These are phyloP conservation scores for Trididemnum clinides DNA, from an alignment of 23 tunicate species.

Conservation along the genomic window DNA sequence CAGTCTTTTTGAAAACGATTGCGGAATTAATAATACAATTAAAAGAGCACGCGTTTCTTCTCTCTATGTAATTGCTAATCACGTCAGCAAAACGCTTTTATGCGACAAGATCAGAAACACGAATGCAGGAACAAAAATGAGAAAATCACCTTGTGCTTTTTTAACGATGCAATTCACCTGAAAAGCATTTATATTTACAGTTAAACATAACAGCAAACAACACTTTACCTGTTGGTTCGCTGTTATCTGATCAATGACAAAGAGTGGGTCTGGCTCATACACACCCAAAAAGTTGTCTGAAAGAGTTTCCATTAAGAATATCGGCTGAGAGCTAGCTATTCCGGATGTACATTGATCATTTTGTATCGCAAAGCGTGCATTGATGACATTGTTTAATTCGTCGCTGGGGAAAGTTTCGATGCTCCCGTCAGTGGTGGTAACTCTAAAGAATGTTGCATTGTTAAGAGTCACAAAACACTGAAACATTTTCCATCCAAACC, in stretches of 20 bases:
- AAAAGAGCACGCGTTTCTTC: too few relatives aligned
- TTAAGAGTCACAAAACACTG: neutral
- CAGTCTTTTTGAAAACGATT: too few relatives aligned
- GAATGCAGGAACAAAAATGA: too few relatives aligned
- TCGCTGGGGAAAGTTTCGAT: constrained; percentile 20
- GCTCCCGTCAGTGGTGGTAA: constrained; percentile 46
- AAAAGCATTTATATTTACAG: too few relatives aligned
- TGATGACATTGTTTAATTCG: constrained; percentile 68
- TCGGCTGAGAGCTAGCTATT: constrained; percentile 41
- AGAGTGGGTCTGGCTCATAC: constrained; percentile 71
- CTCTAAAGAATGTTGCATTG: constrained; percentile 17
- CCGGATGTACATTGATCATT: constrained; percentile 79
- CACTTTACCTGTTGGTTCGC: neutral
- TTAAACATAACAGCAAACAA: too few relatives aligned
- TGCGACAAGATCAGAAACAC: too few relatives aligned
- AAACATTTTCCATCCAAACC: neutral
- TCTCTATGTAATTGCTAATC: too few relatives aligned
- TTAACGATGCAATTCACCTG: too few relatives aligned
- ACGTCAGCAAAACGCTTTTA: too few relatives aligned
- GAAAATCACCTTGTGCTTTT: too few relatives aligned
- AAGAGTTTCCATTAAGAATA: constrained; percentile 60
- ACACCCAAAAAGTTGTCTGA: constrained; percentile 60
- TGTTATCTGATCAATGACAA: neutral
- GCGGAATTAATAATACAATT: too few relatives aligned
- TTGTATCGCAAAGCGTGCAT: constrained; percentile 53